Evolutionary conservation across 2,113 vertebrate species (phyloP).

Genomic region (Microcebus griseorufus): DNA sequence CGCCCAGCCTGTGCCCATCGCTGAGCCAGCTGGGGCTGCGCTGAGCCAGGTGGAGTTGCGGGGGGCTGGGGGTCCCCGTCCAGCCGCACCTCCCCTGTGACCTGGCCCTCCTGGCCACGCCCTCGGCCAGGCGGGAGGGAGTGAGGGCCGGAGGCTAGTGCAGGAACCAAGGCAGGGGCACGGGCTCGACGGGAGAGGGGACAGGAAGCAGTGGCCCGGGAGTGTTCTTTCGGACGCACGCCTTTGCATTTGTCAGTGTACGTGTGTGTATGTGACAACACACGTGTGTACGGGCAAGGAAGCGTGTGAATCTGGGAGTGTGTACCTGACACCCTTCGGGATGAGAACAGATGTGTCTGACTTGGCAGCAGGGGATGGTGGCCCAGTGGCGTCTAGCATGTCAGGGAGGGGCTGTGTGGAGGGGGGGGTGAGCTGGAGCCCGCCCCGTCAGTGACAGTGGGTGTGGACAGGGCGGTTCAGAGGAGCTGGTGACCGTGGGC

Average conservation of each 20-base stretch:
- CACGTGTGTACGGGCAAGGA: background rate
- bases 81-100: background rate
- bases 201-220: background rate
- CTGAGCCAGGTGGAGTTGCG: background rate
- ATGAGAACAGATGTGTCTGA: background rate
- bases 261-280: background rate
- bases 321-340: background rate
- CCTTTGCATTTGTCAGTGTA: background rate
- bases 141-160: background rate
- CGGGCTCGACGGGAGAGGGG: background rate
- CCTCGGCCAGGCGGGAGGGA: background rate
- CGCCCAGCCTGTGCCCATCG: background rate
- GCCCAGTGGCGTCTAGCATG: background rate
- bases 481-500: background rate
- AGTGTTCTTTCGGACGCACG: rapidly evolving
- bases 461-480: background rate
- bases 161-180: background rate
- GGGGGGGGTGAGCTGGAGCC: background rate
- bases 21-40: background rate
- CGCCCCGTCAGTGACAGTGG: background rate
- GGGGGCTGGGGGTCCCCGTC: background rate
- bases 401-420: background rate
- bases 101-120: background rate
- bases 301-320: background rate
- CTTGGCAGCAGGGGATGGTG: background rate